Evolutionary conservation across 2,888 invertebrate genomes (phyloP).

Genomic region (Archaeoteleia sp.): DNA sequence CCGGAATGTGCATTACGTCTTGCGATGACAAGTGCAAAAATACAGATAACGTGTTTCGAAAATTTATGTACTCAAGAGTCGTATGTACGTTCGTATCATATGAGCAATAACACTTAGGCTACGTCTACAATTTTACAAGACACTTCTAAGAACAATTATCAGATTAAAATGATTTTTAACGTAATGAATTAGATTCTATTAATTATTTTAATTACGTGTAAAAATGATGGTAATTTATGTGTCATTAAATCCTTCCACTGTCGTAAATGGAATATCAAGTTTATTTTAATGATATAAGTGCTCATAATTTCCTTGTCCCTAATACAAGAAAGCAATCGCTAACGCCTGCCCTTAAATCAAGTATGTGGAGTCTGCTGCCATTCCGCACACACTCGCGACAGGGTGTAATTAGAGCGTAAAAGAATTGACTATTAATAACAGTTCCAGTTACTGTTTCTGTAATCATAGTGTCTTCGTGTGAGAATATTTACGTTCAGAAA

Average conservation of each 20-base stretch:
- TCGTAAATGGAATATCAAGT: no score
- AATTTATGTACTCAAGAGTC: constrained; percentile 48
- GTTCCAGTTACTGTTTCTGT: constrained; percentile 11
- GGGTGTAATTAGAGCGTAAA: constrained; percentile 9
- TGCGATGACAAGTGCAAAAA: constrained; percentile 36
- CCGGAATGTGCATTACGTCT: constrained; percentile 44
- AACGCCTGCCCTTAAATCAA: neutral
- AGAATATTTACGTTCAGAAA: constrained; percentile 9
- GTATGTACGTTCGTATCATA: constrained; percentile 32
- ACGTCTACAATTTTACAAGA: no score
- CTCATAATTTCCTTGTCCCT: no score
- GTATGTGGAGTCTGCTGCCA: constrained; percentile 14
- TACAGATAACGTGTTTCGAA: constrained; percentile 51
- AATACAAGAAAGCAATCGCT: no score
- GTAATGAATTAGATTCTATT: no score
- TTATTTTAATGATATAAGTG: no score
- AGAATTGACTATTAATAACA: constrained; percentile 8
- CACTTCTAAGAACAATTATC: no score
- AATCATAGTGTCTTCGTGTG: constrained; percentile 15
- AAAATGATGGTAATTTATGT: no score
- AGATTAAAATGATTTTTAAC: no score
- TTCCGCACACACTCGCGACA: constrained; percentile 7
- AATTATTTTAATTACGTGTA: no score
- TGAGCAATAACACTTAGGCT: no score
- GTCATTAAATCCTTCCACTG: no score